Evolutionary conservation across 2,797 vertebrate genomes (phyloP).

Genomic region (Buceros bicornis): DNA sequence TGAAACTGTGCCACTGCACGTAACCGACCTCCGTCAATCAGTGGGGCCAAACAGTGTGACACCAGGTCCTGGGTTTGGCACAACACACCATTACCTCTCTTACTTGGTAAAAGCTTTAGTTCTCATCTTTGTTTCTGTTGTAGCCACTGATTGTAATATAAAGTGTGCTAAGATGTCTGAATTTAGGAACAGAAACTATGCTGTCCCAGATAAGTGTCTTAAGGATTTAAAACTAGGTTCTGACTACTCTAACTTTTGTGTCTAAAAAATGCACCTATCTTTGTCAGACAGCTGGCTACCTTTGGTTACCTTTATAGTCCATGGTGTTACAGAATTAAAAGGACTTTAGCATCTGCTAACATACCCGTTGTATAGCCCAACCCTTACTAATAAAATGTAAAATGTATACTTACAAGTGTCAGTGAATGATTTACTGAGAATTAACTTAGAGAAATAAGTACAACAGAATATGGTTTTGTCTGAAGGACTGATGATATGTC

Average conservation of each 20-base stretch:
- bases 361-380: no score
- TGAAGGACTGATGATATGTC: no score
- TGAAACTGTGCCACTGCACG: not conserved
- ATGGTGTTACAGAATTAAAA: no score
- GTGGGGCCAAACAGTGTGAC: not conserved
- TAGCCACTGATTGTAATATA: not conserved
- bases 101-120: not conserved
- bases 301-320: not conserved
- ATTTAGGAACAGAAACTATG: not conserved
- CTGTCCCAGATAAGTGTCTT: not conserved
- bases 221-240: not conserved
- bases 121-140: not conserved
- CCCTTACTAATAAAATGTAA: no score
- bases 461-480: no score
- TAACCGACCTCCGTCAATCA: not conserved
- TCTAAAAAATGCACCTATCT: not conserved
- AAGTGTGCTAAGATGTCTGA: not conserved
- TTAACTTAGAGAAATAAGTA: no score
- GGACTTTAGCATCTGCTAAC: no score
- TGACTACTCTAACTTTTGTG: not conserved
- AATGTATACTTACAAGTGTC: no score
- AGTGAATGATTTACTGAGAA: no score
- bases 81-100: not conserved
- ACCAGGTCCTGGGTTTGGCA: no score
- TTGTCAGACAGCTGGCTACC: not conserved